Base-by-base conservation (phyloP, 2,888 invertebrate genomes). In the Brassicogethes aeneus region DNA sequence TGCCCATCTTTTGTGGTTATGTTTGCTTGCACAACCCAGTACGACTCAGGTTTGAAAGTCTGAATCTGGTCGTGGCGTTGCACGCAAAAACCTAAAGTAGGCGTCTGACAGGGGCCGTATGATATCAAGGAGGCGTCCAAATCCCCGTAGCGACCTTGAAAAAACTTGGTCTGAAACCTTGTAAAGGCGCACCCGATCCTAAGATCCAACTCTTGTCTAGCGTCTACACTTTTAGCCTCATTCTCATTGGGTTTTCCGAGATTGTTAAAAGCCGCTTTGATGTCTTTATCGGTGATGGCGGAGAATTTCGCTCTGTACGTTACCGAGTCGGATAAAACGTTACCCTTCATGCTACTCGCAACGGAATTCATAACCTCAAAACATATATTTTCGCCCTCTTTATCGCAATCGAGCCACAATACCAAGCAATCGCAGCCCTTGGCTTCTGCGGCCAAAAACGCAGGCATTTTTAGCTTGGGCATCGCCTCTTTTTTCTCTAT, bases 351-450 rank as follows among this genome's bases (percentile, higher is more conserved):
- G 32, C 78, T 79, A 16, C 74, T 73, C 47, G 84, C 77, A 0
- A 93, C 85, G 37, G 87, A 80, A 55, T 77, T 75, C 70, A 90
- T 80, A 10, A 80, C 80, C 77, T 97, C 97, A 71, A 91, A 99
- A 68, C 99, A 99, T 60, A 99, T 99, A 69, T 99, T 99, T 73
- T 99, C 99, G 37, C 99, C 99, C 71, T 99, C 99, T 68, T 99
- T 97, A 70, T 99, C 99, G 71, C 99, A 99, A 85, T 99, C 99
- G 15, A 99, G 74, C 99, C 99, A 99, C 31, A 99, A 71, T 10
- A 99, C 84, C 13, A 99, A 72, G 66, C 81, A 88, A 59, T 95
- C 93, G 55, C 85, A 86, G 16, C 86, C 85, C 45, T 80, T 79
- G 0, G 89, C 85, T 71, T 96, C 96, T 55, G 87, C 83, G 0